phyloP scores from a whole-genome alignment of 2,797 vertebrate genomes.

The Bryconaethiops microstoma region DNA sequence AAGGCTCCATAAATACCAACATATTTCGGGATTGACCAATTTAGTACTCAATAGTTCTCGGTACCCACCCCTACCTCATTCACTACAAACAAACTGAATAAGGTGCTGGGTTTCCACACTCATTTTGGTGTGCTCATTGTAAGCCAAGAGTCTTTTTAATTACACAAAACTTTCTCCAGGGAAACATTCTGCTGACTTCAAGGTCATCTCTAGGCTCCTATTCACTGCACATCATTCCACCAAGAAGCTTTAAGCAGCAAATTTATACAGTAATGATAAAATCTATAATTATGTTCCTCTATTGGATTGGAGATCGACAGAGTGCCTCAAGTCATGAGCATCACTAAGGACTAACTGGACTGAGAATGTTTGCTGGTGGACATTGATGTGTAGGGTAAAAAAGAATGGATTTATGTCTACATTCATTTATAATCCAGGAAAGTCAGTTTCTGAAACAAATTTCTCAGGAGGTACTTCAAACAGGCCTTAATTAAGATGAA shows the following conservation, averaged over 20 bases:
- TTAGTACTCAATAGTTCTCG: too few relatives aligned
- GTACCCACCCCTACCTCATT: background rate
- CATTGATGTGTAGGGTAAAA: background rate
- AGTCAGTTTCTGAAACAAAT: background rate
- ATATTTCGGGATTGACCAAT: too few relatives aligned
- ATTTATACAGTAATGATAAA: constrained; percentile 21
- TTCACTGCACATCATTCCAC: background rate
- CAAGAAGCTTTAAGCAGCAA: constrained; percentile 7
- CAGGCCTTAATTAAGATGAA: background rate
- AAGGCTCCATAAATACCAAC: background rate
- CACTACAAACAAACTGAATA: background rate
- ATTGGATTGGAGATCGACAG: background rate
- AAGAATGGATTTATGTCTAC: background rate
- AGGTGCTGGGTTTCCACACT: background rate
- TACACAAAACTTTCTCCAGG: background rate
- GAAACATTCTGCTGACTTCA: constrained; percentile 12
- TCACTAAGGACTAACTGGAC: background rate
- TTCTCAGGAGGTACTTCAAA: background rate
- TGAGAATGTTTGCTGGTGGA: background rate
- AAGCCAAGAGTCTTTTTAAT: background rate
- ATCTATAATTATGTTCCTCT: constrained; percentile 23
- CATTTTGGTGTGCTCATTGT: background rate
- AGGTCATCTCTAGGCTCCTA: constrained; percentile 26
- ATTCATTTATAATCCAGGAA: background rate
- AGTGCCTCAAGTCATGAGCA: background rate